A percentile compares a stretch with the other conserved stretches of the same genome.
phyloP scores from a whole-genome alignment of 2,797 vertebrate genomes.

The Sciaenops ocellatus region DNA sequence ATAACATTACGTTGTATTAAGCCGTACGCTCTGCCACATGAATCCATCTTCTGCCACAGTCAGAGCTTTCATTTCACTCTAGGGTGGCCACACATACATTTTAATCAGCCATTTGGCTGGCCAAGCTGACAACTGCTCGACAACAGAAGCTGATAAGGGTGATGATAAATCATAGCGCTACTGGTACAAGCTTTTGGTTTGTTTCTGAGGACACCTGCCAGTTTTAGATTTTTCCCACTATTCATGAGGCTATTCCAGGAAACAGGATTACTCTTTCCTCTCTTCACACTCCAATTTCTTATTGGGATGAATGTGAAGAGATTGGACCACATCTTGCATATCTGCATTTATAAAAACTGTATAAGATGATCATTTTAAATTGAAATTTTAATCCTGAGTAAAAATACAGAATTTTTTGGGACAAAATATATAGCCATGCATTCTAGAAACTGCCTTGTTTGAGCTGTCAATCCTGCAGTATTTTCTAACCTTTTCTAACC shows the following conservation, averaged over 20 bases:
- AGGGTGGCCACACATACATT: constrained; percentile 82
- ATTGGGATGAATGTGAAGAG: constrained; percentile 22
- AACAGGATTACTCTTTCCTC: constrained; percentile 63
- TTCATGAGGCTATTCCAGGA: constrained; percentile 62
- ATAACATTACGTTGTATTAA: constrained; percentile 77
- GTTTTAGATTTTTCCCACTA: constrained; percentile 56
- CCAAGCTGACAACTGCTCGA: constrained; percentile 77
- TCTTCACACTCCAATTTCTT: constrained; percentile 58
- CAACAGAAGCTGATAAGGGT: constrained; percentile 76
- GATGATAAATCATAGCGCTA: constrained; percentile 76
- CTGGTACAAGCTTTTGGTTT: constrained; percentile 64
- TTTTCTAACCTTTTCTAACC: constrained; percentile 31
- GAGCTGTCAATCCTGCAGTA: constrained; percentile 19
- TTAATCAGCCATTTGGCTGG: constrained; percentile 82
- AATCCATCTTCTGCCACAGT: constrained; percentile 79
- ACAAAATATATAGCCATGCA: constrained; percentile 1
- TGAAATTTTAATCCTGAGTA: constrained; percentile 8
- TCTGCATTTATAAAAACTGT: constrained; percentile 17
- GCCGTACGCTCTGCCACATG: constrained; percentile 63
- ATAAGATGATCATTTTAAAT: no score
- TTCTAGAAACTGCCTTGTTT: not conserved
- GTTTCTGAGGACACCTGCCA: constrained; percentile 67
- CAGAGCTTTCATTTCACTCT: constrained; percentile 78
- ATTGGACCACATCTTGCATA: constrained; percentile 38
- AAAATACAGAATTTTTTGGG: constrained; percentile 13